Evolutionary conservation across 2,797 vertebrate genomes (phyloP), one percentile per base, ranked within the genome.

Genomic region (Anableps anableps): DNA sequence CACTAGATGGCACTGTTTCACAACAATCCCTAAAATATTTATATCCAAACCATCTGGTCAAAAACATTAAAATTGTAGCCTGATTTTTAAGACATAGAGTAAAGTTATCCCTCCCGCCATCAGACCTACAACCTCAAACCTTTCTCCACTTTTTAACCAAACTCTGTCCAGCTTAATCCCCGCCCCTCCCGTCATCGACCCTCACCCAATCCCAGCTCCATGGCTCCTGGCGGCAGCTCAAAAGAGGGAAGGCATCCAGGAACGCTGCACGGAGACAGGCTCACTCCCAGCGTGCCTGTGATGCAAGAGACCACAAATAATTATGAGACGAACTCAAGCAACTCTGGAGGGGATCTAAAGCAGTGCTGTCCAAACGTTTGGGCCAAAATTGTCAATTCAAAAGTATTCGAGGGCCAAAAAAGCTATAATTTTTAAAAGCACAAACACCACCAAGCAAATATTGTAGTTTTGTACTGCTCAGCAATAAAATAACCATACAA

Each of bases 121-220:
- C 13, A 31, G 34, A 17, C 23, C 36, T 0, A 26, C n/a, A 23
- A 23, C 45, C 2, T 23, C 11, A 14, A 38, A 21, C 10, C 23
- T 34, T n/a, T 21, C 21, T 31, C 31, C 29, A 38, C 19, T 17
- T 13, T 68, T 41, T 13, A n/a, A 38, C 21, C 64, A 11, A 41
- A 68, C 36, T 26, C 19, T n/a, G 41, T 23, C 14, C 5, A 34
- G 16, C 6, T 10, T 2, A 11, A 29, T 19, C 34, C 13, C 3
- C 23, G 1, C 31, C 11, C 34, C 19, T 74, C 26, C 17, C 51
- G 51, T 17, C 36, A 31, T 47, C 7, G 0, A 43, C 76, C 34
- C 96, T 96, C 89, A 99, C 98, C 98, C 84, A 99, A 93, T 48
- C 98, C 98, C 68, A 99, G 92, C 90, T 99, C 98, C 93, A 99